Percentiles rank a stretch among this genome's conserved stretches.
Evolutionary conservation across 2,888 invertebrate genomes (phyloP).

Genomic region (Dynastes hyllus): DNA sequence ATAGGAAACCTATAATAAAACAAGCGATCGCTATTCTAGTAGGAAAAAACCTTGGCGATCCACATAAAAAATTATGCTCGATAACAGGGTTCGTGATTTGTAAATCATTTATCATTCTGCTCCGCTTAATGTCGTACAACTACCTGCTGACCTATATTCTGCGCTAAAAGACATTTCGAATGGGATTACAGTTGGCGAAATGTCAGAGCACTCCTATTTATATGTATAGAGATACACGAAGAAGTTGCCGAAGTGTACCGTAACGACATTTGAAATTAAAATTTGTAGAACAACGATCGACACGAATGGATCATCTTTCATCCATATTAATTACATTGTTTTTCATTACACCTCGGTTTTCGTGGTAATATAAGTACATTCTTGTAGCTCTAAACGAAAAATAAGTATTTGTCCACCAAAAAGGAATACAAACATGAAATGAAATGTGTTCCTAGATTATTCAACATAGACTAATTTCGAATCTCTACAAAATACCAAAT

Average conservation of each 20-base stretch:
- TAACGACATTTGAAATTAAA: constrained; percentile 45
- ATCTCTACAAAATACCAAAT: too few species aligned
- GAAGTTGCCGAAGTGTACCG: constrained; percentile 12
- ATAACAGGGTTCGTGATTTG: constrained; percentile 10
- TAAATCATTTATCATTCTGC: constrained; percentile 43
- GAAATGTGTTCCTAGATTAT: too few species aligned
- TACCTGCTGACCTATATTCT: constrained; percentile 45
- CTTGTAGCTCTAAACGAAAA: too few species aligned
- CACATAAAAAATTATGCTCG: constrained; percentile 4
- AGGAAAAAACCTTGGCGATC: background rate
- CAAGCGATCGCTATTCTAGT: background rate
- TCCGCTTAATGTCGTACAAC: constrained; percentile 22
- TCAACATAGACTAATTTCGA: too few species aligned
- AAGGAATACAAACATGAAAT: too few species aligned
- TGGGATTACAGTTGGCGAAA: constrained; percentile 36
- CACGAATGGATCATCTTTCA: background rate
- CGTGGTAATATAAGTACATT: background rate
- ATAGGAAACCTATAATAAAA: constrained; percentile 4
- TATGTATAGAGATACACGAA: constrained; percentile 19
- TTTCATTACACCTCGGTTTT: background rate
- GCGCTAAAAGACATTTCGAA: constrained; percentile 34
- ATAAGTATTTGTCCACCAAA: too few species aligned
- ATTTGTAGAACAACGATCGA: constrained; percentile 41
- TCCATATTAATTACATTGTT: constrained; percentile 13
- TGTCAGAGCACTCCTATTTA: constrained; percentile 44